Evolutionary conservation across 2,888 invertebrate species (phyloP), one percentile per base, ranked within the genome.

Genomic region (Dyspetes luteomarginatus): DNA sequence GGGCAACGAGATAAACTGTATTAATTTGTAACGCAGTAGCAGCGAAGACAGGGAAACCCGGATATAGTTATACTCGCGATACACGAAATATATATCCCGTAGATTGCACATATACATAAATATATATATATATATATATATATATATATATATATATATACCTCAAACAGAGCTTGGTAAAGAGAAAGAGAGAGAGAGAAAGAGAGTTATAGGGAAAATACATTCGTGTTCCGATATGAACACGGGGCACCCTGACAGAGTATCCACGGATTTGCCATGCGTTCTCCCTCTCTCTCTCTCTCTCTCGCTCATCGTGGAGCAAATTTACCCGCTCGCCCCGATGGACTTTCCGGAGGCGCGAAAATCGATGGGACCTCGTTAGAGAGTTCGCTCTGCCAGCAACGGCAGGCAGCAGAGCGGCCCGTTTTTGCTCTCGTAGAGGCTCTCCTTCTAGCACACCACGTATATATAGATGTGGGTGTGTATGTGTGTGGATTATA

Each of bases 281-380:
- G 26, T 26, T 22, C 55, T 55, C 64, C 55, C 64, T 41, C 60
- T 69, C 43, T 71, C 72, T 30, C 50, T 50, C 48, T 17, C 30
- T 30, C 7, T 30, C 45, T 62, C 41, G 22, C 62, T 26, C 50
- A 45, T 64, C 69, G 76, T 36, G 55, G 58, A 3, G 69, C 69
- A 76, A 81, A 81, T 81, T 72, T 81, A 72, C 75, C 72, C 73
- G 56, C 68, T 67, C 72, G 68, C 77, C 73, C 73, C 58, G 77
- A 73, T 77, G 81, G 81, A 73, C 77, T 81, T 81, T 81, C 81
- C 81, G 73, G 81, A 81, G 81, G 81, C 81, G 81, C 81, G 81
- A 81, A 81, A 81, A 81, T 81, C 81, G 81, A 81, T 81, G 81
- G 81, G 64, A 81, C 77, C 81, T 81, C 81, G 81, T 81, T 81